Percentiles rank a stretch among this genome's conserved stretches.
Evolutionary conservation across 2,797 vertebrate genomes (phyloP).

Genomic region (Melanogrammus aeglefinus): DNA sequence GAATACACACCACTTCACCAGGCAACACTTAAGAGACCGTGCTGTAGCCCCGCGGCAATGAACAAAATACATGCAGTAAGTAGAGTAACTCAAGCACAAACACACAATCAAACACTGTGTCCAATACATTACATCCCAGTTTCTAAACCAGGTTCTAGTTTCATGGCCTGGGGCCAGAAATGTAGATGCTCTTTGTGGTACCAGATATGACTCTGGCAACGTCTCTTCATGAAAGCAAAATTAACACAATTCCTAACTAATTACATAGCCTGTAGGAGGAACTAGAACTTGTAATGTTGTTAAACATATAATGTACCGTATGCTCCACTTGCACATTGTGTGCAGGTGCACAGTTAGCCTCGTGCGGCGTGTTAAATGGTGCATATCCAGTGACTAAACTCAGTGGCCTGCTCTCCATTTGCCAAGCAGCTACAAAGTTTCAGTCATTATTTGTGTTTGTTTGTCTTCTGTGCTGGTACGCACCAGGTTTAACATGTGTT

Average conservation of each 20-base stretch:
- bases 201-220: background rate
- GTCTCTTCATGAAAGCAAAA: background rate
- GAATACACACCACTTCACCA: background rate
- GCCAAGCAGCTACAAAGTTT: background rate
- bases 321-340: background rate
- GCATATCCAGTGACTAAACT: background rate
- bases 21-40: background rate
- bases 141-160: background rate
- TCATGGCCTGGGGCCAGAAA: background rate
- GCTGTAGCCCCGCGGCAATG: background rate
- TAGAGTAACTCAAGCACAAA: background rate
- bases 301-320: background rate
- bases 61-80: constrained; percentile 1
- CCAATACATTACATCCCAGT: background rate
- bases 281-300: background rate
- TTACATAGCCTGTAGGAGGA: constrained; percentile 1
- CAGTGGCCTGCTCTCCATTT: background rate
- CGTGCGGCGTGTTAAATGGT: background rate
- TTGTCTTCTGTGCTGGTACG: constrained; percentile 1
- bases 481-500: background rate
- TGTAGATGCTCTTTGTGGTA: background rate
- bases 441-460: background rate
- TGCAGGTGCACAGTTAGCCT: background rate
- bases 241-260: background rate
- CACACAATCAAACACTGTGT: background rate